A percentile compares a stretch with the other conserved stretches of the same genome.
Conservation (phyloP, 2,888 invertebrate species). For the Diogma glabrata region DNA sequence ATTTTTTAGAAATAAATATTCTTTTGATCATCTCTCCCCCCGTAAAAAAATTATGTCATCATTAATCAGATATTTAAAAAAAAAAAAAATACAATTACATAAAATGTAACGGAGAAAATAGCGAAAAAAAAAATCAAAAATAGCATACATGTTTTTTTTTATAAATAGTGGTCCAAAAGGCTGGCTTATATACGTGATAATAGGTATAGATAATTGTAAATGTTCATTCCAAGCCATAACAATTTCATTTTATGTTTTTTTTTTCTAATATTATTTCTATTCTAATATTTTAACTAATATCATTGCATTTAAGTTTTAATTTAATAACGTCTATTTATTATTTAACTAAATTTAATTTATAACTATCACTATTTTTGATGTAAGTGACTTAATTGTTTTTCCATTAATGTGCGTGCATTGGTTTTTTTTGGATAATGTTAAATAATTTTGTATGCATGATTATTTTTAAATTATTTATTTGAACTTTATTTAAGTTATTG, state of each 20-base stretch:
- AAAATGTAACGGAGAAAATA: not conserved
- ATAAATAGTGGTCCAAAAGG: conserved; percentile 7
- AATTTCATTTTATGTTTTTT: not conserved
- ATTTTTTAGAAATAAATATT: conserved; percentile 1
- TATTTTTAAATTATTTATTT: too few relatives aligned
- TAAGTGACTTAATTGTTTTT: not conserved
- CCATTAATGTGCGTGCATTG: conserved; percentile 4
- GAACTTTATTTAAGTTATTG: too few relatives aligned
- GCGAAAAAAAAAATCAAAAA: too few relatives aligned
- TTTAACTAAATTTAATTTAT: conserved; percentile 1
- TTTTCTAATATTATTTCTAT: conserved; percentile 8
- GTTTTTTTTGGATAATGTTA: too few relatives aligned
- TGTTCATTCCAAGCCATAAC: conserved; percentile 4
- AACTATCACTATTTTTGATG: conserved; percentile 1
- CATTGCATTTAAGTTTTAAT: conserved; percentile 1
- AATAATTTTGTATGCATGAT: too few relatives aligned
- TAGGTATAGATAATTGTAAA: conserved; percentile 3
- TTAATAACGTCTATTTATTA: not conserved
- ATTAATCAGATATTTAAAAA: not conserved
- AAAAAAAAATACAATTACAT: not conserved
- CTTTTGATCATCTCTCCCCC: conserved; percentile 8
- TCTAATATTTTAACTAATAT: conserved; percentile 7
- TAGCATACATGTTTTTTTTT: too few relatives aligned
- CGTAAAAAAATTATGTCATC: too few relatives aligned
- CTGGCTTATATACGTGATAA: conserved; percentile 5